Evolutionary conservation across 2,797 vertebrate species (phyloP), one percentile per base, ranked within the genome.

Genomic region (Diglossa cyanea): DNA sequence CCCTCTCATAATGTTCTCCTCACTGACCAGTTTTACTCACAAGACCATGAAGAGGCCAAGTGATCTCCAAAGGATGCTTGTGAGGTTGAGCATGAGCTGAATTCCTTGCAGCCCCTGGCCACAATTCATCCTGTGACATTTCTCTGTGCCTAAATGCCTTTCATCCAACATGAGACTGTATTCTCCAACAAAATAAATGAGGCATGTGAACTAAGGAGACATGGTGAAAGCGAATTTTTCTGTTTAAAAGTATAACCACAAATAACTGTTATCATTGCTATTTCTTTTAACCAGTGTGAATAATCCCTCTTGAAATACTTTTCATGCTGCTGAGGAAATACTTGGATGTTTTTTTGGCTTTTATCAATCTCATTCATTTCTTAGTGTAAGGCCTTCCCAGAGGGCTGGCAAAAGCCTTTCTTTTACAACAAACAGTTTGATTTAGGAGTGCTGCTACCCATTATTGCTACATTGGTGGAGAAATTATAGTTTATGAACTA

Each of bases 401-500:
- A 50, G 91, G 62, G 67, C 54, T 87, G 73, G n/a, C 48, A 81
- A 40, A 68, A 24, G 33, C 55, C 17, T 57, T 68, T 93, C 61
- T 77, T 87, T 50, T 78, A 53, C 61, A 62, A 75, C 65, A 71
- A 76, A 44, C 35, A 37, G 13, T 71, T 79, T 88, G 83, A 89
- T 95, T 94, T 90, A 90, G 70, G 35, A 91, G 21, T 83, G 51
- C 71, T 90, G 51, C 40, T 95, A 35, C 44, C 65, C 13, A 47
- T 94, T 76, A 79, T 63, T 79, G 48, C 42, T 84, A 66, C 77
- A 74, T 60, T 76, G 86, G 16, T 66, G 39, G 54, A 89, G 74
- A 78, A 94, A 94, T 92, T 11, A 93, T 88, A 87, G 54, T 85
- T 95, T 96, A 75, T 86, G 67, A 92, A 50, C 39, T 94, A 89